Evolutionary conservation across 2,888 invertebrate species (phyloP).

Genomic region (Drosophila crucigera): DNA sequence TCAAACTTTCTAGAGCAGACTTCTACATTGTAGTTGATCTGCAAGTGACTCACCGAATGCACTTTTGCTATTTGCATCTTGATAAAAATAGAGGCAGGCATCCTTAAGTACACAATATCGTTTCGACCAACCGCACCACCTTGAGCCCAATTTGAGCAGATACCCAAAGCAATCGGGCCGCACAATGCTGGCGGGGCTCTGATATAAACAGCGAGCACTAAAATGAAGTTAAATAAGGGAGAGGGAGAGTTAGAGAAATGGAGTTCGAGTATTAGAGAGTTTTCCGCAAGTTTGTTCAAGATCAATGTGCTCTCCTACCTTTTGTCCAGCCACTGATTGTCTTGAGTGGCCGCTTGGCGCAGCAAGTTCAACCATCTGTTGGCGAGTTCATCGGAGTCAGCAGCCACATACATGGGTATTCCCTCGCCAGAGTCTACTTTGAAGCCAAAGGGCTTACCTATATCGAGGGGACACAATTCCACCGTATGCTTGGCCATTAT

Average conservation of each 20-base stretch:
- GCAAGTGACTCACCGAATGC: conserved; percentile 90
- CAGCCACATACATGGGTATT: conserved; percentile 91
- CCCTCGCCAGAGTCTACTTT: conserved; percentile 90
- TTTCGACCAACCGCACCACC: conserved; percentile 95
- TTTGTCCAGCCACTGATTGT: conserved; percentile 89
- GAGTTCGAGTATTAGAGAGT: background rate
- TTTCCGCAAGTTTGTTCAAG: conserved; percentile 20
- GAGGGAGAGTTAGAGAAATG: conserved; percentile 13
- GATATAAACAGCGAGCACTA: conserved; percentile 92
- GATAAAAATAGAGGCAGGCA: conserved; percentile 97
- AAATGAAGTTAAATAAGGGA: conserved; percentile 22
- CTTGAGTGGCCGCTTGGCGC: conserved; percentile 91
- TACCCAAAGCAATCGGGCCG: conserved; percentile 97
- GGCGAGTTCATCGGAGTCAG: conserved; percentile 90
- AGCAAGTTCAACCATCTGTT: conserved; percentile 92
- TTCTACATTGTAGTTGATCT: conserved; percentile 2
- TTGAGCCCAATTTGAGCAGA: conserved; percentile 93
- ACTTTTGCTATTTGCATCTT: conserved; percentile 93
- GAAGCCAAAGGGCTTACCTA: conserved; percentile 89
- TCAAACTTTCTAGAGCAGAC: conserved; percentile 14
- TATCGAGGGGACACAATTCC: conserved; percentile 85
- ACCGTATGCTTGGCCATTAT: conserved; percentile 94
- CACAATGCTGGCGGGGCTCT: conserved; percentile 92
- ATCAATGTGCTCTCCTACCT: conserved; percentile 66
- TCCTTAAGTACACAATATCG: conserved; percentile 97